Conservation (phyloP, 2,888 invertebrate genomes). For the Brenthis daphne region DNA sequence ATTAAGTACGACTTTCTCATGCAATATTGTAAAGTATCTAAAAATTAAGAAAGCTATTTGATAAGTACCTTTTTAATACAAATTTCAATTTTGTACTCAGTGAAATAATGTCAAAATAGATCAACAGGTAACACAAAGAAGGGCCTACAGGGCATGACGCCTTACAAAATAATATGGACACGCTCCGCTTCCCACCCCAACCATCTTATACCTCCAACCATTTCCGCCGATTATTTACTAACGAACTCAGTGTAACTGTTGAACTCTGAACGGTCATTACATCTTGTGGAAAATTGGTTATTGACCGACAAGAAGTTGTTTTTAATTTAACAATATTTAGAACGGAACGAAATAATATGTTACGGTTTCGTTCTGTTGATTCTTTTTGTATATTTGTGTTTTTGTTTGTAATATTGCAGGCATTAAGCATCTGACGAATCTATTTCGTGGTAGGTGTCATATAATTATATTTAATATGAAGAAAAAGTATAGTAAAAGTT, state of each 20-base stretch:
- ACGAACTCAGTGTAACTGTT: conserved; percentile 64
- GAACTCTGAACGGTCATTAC: conserved; percentile 44
- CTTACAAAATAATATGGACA: conserved; percentile 51
- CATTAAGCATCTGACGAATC: too few species aligned
- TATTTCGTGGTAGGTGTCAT: too few species aligned
- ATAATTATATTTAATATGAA: too few species aligned
- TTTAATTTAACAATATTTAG: background rate
- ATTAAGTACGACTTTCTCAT: too few species aligned
- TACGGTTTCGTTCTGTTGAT: background rate
- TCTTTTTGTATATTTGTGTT: too few species aligned
- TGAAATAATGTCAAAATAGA: background rate
- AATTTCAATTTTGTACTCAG: too few species aligned
- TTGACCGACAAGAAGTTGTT: conserved; percentile 22
- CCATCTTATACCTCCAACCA: conserved; percentile 50
- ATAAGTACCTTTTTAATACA: background rate
- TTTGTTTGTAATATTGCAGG: too few species aligned
- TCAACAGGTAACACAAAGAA: conserved; percentile 31
- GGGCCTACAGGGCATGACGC: conserved; percentile 34
- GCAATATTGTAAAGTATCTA: too few species aligned
- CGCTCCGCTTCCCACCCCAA: conserved; percentile 71
- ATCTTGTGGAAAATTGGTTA: conserved; percentile 31
- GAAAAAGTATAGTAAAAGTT: too few species aligned
- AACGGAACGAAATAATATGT: background rate
- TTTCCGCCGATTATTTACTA: conserved; percentile 70
- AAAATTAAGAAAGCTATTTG: too few species aligned